Base-by-base conservation (phyloP, 1,140 invertebrate species). In the Pachyrhynchus sulphureomaculatus region DNA sequence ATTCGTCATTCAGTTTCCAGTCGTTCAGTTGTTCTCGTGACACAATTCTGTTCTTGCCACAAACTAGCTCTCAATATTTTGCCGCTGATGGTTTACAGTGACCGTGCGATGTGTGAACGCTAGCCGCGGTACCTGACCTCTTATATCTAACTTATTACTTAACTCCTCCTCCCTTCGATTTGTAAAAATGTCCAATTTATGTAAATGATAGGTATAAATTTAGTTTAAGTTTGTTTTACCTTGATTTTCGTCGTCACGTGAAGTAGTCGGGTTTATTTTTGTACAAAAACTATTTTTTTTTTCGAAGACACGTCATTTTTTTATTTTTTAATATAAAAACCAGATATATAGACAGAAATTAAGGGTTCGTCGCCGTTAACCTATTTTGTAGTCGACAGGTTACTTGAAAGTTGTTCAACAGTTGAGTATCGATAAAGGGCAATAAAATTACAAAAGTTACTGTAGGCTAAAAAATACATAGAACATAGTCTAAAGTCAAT, bases 181-280 rank as follows among this genome's bases (percentile, higher is more conserved):
- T 76, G 73, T 76, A 74, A 74, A 75, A 72, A 75, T 75, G 72
- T 75, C 73, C 75, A 73, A 66, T 76, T 75, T 75, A 68, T 75
- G 74, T 75, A 76, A 76, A 76, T 62, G 72, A 73, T 75, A 75
- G 73, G 59, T 75, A 73, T 75, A 76, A 75, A 75, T 74, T 69
- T 75, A 75, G 75, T 72, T 73, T 76, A 75, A 75, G 75, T 76
- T 73, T 67, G 13, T 61, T 61, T 52, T 59, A 49, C 26, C 47
- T 56, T 45, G 37, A 51, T 41, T 57, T 61, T 59, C 41, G 41
- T 61, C 41, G 58, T 61, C 58, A 34, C 53, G 39, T 56, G 20
- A 56, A 61, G 47, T 59, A 58, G 34, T 51, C 45, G 37, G 58
- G 29, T 59, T 61, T 61, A 61, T 42, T 52, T 59, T 61, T 61